Evolutionary conservation across 64 coral and sea anemone genomes (phyloP).

Genomic region (Actinia tenebrosa): DNA sequence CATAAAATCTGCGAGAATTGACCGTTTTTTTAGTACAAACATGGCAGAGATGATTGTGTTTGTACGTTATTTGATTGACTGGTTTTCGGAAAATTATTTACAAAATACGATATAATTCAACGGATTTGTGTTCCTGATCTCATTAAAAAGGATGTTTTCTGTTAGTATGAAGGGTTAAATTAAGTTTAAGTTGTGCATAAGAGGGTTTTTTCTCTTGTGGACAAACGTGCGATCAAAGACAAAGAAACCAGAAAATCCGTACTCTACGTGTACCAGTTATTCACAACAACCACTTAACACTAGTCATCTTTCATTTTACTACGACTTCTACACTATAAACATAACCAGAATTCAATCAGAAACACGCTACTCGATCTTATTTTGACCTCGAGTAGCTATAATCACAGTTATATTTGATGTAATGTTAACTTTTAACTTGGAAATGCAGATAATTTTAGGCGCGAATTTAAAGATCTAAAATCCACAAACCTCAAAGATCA

Average conservation of each 20-base stretch:
- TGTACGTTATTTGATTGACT: not conserved
- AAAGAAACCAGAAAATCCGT: constrained; percentile 5
- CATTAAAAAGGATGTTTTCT: not conserved
- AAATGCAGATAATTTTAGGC: not conserved
- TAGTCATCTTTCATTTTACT: not conserved
- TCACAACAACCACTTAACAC: not conserved
- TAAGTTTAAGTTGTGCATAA: not conserved
- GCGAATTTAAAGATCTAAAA: constrained; percentile 6
- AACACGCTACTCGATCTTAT: not conserved
- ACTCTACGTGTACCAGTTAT: not conserved
- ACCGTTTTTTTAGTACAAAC: not conserved
- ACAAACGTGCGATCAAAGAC: not conserved
- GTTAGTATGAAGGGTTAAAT: not conserved
- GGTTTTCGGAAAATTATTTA: not conserved
- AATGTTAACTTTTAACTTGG: not conserved
- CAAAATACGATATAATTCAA: not conserved
- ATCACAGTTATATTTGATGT: not conserved
- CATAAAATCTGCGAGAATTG: not conserved
- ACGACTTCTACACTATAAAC: not conserved
- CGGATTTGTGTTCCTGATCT: not conserved
- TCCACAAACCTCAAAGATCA: not conserved
- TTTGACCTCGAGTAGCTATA: not conserved
- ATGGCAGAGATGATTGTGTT: not conserved
- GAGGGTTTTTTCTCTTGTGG: not conserved
- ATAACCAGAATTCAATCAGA: not conserved